These are phyloP conservation scores for Craseonycteris thonglongyai DNA, from an alignment of 2,113 vertebrate species.

Conservation along the genomic window DNA sequence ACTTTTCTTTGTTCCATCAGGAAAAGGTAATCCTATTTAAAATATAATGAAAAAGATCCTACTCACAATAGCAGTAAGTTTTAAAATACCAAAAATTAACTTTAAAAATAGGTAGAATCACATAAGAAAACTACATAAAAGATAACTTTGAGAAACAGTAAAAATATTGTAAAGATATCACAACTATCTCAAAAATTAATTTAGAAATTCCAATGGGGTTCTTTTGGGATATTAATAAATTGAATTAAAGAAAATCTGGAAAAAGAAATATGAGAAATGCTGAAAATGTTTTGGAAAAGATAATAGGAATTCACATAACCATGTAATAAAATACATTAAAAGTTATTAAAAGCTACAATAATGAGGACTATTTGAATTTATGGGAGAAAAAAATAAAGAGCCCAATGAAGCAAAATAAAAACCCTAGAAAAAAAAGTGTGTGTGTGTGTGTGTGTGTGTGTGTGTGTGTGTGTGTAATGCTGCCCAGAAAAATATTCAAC, in stretches of 20 bases:
- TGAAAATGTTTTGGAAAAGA: background rate
- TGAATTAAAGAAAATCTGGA: background rate
- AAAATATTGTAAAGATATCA: background rate
- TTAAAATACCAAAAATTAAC: slow-evolving; percentile 18
- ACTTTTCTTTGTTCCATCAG: background rate
- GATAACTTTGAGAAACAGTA: background rate
- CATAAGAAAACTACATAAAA: slow-evolving; percentile 16
- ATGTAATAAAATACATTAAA: background rate
- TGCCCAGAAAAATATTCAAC: too few species aligned
- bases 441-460: too few species aligned
- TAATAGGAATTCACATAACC: background rate
- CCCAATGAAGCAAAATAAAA: background rate
- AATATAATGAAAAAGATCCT: background rate
- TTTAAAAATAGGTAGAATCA: background rate
- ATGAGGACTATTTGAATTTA: slow-evolving; percentile 5
- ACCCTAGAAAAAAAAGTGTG: background rate
- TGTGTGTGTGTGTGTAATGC: too few species aligned
- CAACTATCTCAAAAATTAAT: background rate
- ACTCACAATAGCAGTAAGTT: background rate
- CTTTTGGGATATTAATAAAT: background rate
- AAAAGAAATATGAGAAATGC: slow-evolving; percentile 14
- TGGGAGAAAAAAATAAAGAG: background rate
- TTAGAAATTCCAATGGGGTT: background rate
- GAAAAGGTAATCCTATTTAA: background rate
- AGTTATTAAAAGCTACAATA: slow-evolving; percentile 3